Evolutionary conservation across 2,113 vertebrate genomes (phyloP).

Genomic region (Leptodactylus fuscus): DNA sequence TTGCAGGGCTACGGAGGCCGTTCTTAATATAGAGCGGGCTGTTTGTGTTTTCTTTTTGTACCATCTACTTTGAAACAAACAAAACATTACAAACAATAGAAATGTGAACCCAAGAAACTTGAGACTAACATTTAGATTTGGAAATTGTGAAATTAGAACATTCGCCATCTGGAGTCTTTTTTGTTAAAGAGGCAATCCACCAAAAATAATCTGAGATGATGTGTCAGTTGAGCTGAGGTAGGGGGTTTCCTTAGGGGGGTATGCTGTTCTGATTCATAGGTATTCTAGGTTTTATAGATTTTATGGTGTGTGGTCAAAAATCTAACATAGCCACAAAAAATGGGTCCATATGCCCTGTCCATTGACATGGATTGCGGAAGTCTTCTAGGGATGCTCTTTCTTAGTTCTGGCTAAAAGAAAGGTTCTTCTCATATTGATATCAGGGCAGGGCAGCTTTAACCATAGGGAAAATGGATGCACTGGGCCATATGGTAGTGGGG

Average conservation of each 20-base stretch:
- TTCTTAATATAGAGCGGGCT: slow-evolving; percentile 33
- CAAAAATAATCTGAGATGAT: background rate
- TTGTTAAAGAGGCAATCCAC: background rate
- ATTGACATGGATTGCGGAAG: too few species aligned
- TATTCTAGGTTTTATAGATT: background rate
- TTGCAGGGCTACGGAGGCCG: slow-evolving; percentile 2
- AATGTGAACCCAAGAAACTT: background rate
- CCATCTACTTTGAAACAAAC: slow-evolving; percentile 28
- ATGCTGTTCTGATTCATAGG: too few species aligned
- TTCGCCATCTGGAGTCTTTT: background rate
- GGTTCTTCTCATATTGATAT: too few species aligned
- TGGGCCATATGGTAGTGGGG: too few species aligned
- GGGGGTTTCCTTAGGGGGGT: too few species aligned
- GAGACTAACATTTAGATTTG: background rate
- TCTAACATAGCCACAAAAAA: too few species aligned
- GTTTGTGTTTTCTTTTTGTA: slow-evolving; percentile 26
- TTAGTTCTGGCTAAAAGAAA: too few species aligned
- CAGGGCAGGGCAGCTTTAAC: too few species aligned
- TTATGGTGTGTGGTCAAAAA: background rate
- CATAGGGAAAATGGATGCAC: too few species aligned
- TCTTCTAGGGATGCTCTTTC: too few species aligned
- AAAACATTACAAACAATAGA: slow-evolving; percentile 17
- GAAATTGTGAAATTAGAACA: background rate
- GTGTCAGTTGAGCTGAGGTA: too few species aligned
- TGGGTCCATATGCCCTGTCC: too few species aligned